phyloP scores from a whole-genome alignment of 2,888 invertebrate species.

The Hydroisotoma schaefferi region DNA sequence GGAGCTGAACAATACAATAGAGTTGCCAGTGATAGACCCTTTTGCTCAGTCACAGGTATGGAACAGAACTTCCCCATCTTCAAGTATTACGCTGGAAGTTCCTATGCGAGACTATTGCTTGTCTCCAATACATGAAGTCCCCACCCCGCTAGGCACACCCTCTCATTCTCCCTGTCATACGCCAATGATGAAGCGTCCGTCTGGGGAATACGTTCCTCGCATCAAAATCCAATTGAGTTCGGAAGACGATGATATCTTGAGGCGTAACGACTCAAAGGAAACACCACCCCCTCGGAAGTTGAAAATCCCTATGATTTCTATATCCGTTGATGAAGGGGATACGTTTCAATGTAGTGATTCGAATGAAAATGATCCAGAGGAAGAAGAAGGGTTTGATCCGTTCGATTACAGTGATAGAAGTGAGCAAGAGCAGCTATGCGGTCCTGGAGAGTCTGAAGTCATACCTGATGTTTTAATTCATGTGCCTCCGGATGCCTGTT shows the following conservation, averaged over 20 bases:
- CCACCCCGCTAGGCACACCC: constrained; percentile 60
- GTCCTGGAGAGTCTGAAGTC: constrained; percentile 51
- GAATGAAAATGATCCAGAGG: constrained; percentile 51
- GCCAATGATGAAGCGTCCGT: constrained; percentile 57
- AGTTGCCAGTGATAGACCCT: constrained; percentile 48
- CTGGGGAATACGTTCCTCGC: constrained; percentile 29
- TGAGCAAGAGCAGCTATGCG: constrained; percentile 54
- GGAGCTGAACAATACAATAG: constrained; percentile 42
- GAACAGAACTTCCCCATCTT: constrained; percentile 67
- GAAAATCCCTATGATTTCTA: constrained; percentile 48
- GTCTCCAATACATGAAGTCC: constrained; percentile 73
- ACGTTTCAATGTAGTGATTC: constrained; percentile 46
- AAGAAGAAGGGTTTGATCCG: constrained; percentile 53
- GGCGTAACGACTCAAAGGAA: constrained; percentile 5
- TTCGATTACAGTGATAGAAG: background rate
- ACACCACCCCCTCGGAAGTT: constrained; percentile 18
- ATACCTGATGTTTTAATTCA: constrained; percentile 48
- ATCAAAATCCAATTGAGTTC: constrained; percentile 44
- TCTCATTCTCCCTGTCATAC: constrained; percentile 65
- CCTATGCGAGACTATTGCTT: constrained; percentile 66
- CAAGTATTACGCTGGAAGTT: constrained; percentile 72
- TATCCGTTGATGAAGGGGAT: constrained; percentile 50
- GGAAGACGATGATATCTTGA: constrained; percentile 39
- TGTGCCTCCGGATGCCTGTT: constrained; percentile 45
- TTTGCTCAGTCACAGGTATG: constrained; percentile 42